These are phyloP conservation scores for Argentina silus DNA, from an alignment of 2,797 vertebrate genomes.

Conservation along the genomic window DNA sequence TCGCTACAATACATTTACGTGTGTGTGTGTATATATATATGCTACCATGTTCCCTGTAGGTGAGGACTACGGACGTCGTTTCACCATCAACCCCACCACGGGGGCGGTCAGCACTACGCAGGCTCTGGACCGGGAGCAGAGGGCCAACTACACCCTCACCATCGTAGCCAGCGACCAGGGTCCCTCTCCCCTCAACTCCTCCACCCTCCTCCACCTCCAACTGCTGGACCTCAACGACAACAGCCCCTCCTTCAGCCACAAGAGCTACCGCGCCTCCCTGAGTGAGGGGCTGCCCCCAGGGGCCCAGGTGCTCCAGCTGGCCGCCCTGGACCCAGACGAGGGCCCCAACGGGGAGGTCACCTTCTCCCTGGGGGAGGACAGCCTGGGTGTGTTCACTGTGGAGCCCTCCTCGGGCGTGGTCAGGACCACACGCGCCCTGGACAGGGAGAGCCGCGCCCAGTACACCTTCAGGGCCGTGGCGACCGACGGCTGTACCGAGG, in stretches of 20 bases:
- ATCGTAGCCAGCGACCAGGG: constrained; percentile 86
- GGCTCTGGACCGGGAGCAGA: constrained; percentile 86
- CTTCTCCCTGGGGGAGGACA: constrained; percentile 82
- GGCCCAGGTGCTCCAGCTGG: constrained; percentile 76
- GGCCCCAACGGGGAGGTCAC: constrained; percentile 83
- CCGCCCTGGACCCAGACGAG: constrained; percentile 83
- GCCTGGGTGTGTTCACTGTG: constrained; percentile 81
- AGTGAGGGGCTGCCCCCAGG: constrained; percentile 82
- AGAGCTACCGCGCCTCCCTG: constrained; percentile 79
- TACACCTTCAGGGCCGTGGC: constrained; percentile 82
- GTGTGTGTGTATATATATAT: no score
- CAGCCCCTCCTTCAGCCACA: constrained; percentile 78
- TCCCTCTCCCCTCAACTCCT: constrained; percentile 73
- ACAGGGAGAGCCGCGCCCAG: constrained; percentile 82
- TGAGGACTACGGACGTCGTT: constrained; percentile 80
- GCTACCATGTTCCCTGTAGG: constrained; percentile 60
- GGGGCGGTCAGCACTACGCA: constrained; percentile 81
- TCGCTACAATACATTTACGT: no score
- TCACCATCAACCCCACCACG: constrained; percentile 82
- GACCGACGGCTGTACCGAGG: constrained; percentile 78
- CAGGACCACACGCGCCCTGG: constrained; percentile 75
- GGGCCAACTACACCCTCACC: constrained; percentile 81
- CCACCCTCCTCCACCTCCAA: constrained; percentile 73
- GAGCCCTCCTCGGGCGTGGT: constrained; percentile 75
- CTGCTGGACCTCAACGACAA: constrained; percentile 93